A percentile compares a stretch with the other conserved stretches of the same genome.
Conservation (phyloP, 2,888 invertebrate genomes). For the Acanthoscelides obtectus region DNA sequence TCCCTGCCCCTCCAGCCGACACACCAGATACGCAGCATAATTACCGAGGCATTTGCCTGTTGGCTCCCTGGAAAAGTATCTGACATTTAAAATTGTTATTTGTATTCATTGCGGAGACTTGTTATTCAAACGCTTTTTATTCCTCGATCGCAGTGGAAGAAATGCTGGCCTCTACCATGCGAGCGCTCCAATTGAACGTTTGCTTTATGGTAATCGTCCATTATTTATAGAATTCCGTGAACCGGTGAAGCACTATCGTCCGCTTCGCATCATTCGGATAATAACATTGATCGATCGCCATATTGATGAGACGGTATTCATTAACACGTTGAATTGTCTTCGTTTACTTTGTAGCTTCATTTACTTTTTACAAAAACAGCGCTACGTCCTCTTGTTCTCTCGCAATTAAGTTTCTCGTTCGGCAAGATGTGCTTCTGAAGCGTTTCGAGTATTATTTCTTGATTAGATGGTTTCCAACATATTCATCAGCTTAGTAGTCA, state of each 20-base stretch:
- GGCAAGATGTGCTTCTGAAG: too few relatives aligned
- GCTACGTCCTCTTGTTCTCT: not conserved
- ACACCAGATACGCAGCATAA: conserved; percentile 14
- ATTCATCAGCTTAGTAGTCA: too few relatives aligned
- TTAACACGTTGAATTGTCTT: not conserved
- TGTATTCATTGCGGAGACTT: conserved; percentile 8
- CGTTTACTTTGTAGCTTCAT: not conserved
- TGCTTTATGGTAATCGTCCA: not conserved
- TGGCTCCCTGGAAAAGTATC: conserved; percentile 10
- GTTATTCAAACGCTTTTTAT: conserved; percentile 11
- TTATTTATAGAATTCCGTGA: not conserved
- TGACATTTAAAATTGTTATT: conserved; percentile 16
- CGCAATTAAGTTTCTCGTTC: too few relatives aligned
- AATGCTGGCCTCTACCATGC: not conserved
- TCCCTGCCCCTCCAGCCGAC: not conserved
- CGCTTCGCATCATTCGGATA: not conserved
- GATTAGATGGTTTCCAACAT: too few relatives aligned
- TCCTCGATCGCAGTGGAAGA: not conserved
- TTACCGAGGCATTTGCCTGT: conserved; percentile 15
- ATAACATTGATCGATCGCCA: not conserved
- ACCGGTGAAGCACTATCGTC: not conserved
- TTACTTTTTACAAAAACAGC: not conserved
- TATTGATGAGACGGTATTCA: not conserved
- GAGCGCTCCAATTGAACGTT: not conserved
- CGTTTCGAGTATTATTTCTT: too few relatives aligned